Evolutionary conservation across 2,888 invertebrate genomes (phyloP), one percentile per base, ranked within the genome.

Genomic region (Eupithecia centaureata): DNA sequence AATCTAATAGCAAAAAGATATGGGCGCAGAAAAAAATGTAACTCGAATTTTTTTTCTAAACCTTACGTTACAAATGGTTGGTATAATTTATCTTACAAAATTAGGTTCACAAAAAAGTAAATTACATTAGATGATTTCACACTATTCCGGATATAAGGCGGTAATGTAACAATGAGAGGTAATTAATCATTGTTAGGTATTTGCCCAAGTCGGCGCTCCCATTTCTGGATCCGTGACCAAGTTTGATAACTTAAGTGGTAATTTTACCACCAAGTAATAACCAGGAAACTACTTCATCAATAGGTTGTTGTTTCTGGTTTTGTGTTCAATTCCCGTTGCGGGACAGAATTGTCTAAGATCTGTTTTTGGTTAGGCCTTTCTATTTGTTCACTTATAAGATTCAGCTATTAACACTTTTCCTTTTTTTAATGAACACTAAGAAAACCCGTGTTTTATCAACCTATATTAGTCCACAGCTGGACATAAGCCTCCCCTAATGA

Each of bases 71-170:
- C 22, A 22, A 57, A 32, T 57, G 22, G 22, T n/a, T n/a, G n/a
- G n/a, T n/a, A n/a, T 22, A 32, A 57, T 35, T 61, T 59, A 60
- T 35, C 27, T 52, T 59, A 61, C 59, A 22, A 52, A 35, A 33
- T 47, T 62, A 51, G 32, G 57, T 56, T 52, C 57, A 63, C 15
- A 52, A 58, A 60, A 62, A 60, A 57, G 27, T 35, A 57, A 63
- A 68, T 63, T 61, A 63, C 65, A 71, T 64, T 60, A 54, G 61
- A 63, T 65, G 63, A 65, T 71, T 68, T 71, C 71, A 63, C 61
- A 61, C 57, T 64, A 69, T 62, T 64, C 56, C 66, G 71, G 63
- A 70, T 62, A 67, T 64, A 51, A 70, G 59, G 27, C n/a, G 57
- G 59, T 38, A 15, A 15, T 32, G 3, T 54, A 64, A 61, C 61